phyloP scores from a whole-genome alignment of 2,888 invertebrate genomes.

The Campoplex nolae region DNA sequence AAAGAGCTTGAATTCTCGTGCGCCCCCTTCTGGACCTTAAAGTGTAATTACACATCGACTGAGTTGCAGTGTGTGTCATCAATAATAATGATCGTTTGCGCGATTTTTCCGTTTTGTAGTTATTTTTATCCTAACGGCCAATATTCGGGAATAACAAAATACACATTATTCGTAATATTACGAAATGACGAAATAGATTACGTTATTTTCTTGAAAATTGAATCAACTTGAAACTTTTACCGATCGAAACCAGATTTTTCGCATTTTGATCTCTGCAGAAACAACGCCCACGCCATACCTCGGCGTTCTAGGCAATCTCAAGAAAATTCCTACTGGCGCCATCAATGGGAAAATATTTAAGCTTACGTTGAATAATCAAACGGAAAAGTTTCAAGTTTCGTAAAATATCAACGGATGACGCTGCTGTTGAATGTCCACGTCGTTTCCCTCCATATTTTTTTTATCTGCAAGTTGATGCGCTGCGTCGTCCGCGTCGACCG shows the following conservation, averaged over 20 bases:
- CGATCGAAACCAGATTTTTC: neutral
- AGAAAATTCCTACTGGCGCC: neutral
- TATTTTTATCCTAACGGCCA: neutral
- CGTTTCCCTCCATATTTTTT: neutral
- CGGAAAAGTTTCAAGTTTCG: no score
- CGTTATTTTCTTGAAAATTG: neutral
- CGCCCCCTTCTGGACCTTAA: neutral
- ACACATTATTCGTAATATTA: neutral
- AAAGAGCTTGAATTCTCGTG: neutral
- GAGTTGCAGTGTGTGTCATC: neutral
- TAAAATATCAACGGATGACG: neutral
- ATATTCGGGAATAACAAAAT: neutral
- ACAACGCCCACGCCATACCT: no score
- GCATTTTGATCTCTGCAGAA: no score
- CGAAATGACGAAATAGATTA: neutral
- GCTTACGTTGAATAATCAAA: no score
- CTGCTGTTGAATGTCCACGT: neutral
- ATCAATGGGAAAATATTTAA: neutral
- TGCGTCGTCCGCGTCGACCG: neutral
- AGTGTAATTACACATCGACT: neutral
- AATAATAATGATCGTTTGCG: neutral
- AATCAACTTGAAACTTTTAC: neutral
- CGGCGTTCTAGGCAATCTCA: no score
- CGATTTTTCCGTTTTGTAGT: no score
- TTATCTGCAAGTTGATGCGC: no score